Conservation (phyloP, 2,888 invertebrate genomes). For the Phasia obesa region DNA sequence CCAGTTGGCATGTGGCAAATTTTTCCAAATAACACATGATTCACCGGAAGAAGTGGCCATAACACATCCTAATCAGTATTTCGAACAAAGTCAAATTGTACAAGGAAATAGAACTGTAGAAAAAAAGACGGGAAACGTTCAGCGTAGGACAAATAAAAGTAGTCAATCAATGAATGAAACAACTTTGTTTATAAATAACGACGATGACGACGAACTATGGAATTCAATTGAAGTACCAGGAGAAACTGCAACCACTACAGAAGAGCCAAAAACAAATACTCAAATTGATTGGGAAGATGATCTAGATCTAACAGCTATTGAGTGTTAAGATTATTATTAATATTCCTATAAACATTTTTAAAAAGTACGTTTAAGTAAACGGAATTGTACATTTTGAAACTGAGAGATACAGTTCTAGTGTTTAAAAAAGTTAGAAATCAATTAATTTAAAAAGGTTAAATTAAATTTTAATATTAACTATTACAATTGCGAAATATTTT, state of each 20-base stretch:
- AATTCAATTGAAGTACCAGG: conserved; percentile 80
- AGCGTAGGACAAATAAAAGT: conserved; percentile 63
- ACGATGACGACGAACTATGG: conserved; percentile 82
- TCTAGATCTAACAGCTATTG: conserved; percentile 79
- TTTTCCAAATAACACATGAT: conserved; percentile 90
- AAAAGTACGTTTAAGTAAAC: too few relatives aligned
- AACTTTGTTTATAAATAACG: conserved; percentile 74
- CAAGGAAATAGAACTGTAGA: conserved; percentile 78
- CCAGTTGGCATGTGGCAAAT: conserved; percentile 94
- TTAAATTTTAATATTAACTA: too few relatives aligned
- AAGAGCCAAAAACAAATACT: conserved; percentile 73
- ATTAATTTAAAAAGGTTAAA: too few relatives aligned
- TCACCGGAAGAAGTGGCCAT: conserved; percentile 87
- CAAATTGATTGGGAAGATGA: conserved; percentile 79
- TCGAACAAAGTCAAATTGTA: conserved; percentile 89
- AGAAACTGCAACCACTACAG: conserved; percentile 74
- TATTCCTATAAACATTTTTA: too few relatives aligned
- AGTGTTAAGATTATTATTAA: conserved; percentile 64
- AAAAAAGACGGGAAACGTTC: conserved; percentile 22
- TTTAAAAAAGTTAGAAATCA: too few relatives aligned
- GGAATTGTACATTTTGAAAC: too few relatives aligned
- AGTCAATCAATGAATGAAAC: conserved; percentile 58
- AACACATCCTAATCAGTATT: conserved; percentile 96
- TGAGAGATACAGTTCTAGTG: too few relatives aligned
- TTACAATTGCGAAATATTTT: too few relatives aligned